Evolutionary conservation across 2,113 vertebrate species (phyloP).

Genomic region (Oncorhynchus gorbuscha): DNA sequence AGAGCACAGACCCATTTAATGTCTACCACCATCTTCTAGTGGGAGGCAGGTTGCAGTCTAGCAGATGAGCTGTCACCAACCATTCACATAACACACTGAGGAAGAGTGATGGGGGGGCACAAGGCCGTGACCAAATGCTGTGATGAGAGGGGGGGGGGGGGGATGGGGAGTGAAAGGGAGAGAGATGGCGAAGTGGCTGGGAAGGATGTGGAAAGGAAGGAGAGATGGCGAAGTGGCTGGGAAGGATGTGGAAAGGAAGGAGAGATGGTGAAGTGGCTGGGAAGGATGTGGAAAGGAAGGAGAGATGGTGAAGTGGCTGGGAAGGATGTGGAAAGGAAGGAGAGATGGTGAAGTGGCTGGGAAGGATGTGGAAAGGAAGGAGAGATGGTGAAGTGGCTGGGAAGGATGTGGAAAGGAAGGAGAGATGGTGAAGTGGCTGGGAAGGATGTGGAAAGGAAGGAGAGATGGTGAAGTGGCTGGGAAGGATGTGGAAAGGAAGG

Average conservation of each 20-base stretch:
- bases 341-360: neutral
- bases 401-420: neutral
- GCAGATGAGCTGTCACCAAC: neutral
- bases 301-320: neutral
- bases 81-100: neutral
- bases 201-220: neutral
- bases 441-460: neutral
- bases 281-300: neutral
- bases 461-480: neutral
- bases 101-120: conserved; percentile 3
- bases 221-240: neutral
- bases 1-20: no score
- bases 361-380: neutral
- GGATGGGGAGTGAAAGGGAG: conserved; percentile 44
- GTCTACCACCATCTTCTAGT: neutral
- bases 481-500: neutral
- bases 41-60: neutral
- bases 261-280: neutral
- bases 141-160: conserved; percentile 35
- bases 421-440: neutral
- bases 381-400: neutral
- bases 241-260: neutral
- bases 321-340: neutral
- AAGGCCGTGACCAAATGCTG: conserved; percentile 63
- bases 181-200: conserved; percentile 8